Evolutionary conservation across 2,888 invertebrate genomes (phyloP).

Genomic region (Philonicus albiceps): DNA sequence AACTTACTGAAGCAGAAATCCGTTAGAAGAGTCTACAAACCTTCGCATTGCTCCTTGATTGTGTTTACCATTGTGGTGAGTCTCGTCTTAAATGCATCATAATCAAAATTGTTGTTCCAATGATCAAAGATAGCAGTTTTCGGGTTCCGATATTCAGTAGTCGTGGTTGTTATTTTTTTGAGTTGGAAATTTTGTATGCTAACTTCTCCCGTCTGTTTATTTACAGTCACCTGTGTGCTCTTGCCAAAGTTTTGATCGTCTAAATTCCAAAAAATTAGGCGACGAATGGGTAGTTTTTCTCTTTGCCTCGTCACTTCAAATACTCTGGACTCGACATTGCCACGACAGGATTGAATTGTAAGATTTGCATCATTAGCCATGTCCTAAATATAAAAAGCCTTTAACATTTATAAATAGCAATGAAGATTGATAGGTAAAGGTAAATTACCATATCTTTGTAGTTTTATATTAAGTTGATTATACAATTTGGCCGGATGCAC

Average conservation of each 20-base stretch:
- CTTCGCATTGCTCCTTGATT: not conserved
- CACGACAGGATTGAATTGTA: constrained; percentile 8
- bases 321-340: not conserved
- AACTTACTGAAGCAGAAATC: not conserved
- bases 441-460: too few species aligned
- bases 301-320: not conserved
- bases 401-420: not conserved
- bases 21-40: not conserved
- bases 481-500: too few species aligned
- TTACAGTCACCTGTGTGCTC: not conserved
- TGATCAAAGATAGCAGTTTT: not conserved
- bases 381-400: not conserved
- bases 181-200: not conserved
- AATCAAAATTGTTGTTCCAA: not conserved
- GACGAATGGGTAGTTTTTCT: not conserved
- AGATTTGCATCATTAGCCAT: not conserved
- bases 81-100: not conserved
- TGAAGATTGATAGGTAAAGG: too few species aligned
- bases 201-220: not conserved
- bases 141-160: not conserved
- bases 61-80: not conserved
- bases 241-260: not conserved
- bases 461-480: too few species aligned
- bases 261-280: not conserved
- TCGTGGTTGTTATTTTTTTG: not conserved